phyloP scores from a whole-genome alignment of 2,888 invertebrate genomes.

The Sarcophaga subvicina region DNA sequence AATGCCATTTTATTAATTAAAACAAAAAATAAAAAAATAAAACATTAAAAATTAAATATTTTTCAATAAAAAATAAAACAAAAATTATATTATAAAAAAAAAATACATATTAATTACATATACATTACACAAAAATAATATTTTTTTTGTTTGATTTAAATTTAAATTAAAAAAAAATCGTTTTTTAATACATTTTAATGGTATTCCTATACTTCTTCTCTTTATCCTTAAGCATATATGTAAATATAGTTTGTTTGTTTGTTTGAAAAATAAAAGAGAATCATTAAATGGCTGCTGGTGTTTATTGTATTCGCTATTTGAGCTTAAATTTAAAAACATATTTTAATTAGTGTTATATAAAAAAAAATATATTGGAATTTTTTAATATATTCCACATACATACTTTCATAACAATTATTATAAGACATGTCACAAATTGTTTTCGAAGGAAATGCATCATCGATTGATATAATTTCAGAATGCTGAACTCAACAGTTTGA shows the following conservation, averaged over 20 bases:
- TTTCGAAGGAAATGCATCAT: too few relatives aligned
- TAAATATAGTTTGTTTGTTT: background rate
- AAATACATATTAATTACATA: background rate
- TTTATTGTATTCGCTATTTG: too few relatives aligned
- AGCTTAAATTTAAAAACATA: too few relatives aligned
- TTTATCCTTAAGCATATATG: background rate
- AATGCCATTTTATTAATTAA: constrained; percentile 76
- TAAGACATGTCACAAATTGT: too few relatives aligned
- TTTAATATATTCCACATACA: too few relatives aligned
- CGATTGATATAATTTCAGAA: too few relatives aligned
- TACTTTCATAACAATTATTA: too few relatives aligned
- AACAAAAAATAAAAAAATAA: constrained; percentile 49
- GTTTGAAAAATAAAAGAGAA: background rate
- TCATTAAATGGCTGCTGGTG: too few relatives aligned
- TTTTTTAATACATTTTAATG: background rate
- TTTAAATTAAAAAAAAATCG: background rate
- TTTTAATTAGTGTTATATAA: too few relatives aligned
- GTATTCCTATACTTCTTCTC: background rate
- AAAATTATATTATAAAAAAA: background rate
- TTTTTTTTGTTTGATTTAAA: background rate
- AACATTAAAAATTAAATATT: background rate
- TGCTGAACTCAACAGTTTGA: too few relatives aligned
- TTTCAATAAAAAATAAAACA: background rate
- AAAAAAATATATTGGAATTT: too few relatives aligned
- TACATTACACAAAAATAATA: background rate